These are phyloP conservation scores for Scomber scombrus DNA, from an alignment of 2,113 vertebrate species.

Conservation along the genomic window DNA sequence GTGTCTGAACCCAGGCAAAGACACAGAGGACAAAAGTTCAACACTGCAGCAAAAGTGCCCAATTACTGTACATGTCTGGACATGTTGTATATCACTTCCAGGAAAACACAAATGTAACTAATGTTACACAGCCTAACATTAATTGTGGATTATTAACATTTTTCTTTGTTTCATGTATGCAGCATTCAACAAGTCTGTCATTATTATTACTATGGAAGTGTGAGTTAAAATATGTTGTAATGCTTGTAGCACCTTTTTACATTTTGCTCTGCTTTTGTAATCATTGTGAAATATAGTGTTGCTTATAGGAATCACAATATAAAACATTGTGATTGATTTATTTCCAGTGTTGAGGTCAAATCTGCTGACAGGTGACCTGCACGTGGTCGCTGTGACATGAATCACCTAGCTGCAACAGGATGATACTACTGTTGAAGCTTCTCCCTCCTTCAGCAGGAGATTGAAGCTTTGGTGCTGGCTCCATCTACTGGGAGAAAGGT, in stretches of 20 bases:
- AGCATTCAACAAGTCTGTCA: background rate
- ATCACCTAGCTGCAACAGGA: constrained; percentile 11
- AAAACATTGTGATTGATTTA: background rate
- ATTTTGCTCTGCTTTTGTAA: background rate
- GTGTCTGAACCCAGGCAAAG: constrained; percentile 59
- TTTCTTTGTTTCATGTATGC: background rate
- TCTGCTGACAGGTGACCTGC: background rate
- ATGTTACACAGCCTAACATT: background rate
- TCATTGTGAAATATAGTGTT: background rate
- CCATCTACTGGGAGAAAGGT: constrained; percentile 51
- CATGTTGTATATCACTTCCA: constrained; percentile 69
- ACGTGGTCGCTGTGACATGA: background rate
- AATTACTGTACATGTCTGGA: constrained; percentile 76
- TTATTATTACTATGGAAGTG: background rate
- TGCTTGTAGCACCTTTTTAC: background rate
- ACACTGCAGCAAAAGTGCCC: constrained; percentile 67
- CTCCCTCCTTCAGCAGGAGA: background rate
- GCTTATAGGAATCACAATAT: background rate
- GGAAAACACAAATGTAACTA: constrained; percentile 49
- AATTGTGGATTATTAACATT: background rate
- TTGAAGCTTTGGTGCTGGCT: constrained; percentile 20
- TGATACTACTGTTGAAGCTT: background rate
- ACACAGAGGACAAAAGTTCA: constrained; percentile 80
- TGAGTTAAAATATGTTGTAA: background rate
- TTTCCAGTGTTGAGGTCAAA: background rate